Conservation (phyloP, 2,888 invertebrate genomes). For the Mesorhabditis spiculigera region DNA sequence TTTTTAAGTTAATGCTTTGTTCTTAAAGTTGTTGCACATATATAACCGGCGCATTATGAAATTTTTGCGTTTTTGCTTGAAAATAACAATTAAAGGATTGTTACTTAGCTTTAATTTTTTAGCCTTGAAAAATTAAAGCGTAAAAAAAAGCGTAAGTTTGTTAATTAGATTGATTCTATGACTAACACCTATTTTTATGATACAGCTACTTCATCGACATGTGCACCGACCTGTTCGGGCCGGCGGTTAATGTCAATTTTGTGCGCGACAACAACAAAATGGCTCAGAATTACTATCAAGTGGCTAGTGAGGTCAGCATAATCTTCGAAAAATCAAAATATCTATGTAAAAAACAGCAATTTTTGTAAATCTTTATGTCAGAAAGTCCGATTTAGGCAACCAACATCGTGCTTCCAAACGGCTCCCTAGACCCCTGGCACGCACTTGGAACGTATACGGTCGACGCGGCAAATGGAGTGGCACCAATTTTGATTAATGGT, state of each 20-base stretch:
- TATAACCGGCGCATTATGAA: no score
- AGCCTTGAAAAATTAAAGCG: no score
- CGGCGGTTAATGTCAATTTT: constrained; percentile 19
- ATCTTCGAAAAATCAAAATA: constrained; percentile 25
- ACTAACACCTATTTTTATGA: background rate
- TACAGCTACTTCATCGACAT: constrained; percentile 41
- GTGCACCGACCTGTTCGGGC: constrained; percentile 44
- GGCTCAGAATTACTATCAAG: constrained; percentile 31
- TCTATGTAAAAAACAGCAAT: no score
- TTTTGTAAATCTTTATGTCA: no score
- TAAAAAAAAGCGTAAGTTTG: no score
- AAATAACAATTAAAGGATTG: no score
- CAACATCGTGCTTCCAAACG: constrained; percentile 50
- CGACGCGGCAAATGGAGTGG: constrained; percentile 8
- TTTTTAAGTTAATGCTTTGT: no score
- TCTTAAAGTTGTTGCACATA: no score
- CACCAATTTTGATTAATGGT: constrained; percentile 30
- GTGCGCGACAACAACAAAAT: constrained; percentile 21
- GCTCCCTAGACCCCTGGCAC: constrained; percentile 51
- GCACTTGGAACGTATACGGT: constrained; percentile 34
- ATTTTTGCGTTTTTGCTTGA: no score
- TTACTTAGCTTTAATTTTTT: no score
- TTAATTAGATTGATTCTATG: background rate
- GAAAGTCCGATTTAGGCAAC: constrained; percentile 20
- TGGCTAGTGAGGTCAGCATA: constrained; percentile 10